Conservation (phyloP, 2,113 vertebrate genomes). For the Callospermophilus lateralis region DNA sequence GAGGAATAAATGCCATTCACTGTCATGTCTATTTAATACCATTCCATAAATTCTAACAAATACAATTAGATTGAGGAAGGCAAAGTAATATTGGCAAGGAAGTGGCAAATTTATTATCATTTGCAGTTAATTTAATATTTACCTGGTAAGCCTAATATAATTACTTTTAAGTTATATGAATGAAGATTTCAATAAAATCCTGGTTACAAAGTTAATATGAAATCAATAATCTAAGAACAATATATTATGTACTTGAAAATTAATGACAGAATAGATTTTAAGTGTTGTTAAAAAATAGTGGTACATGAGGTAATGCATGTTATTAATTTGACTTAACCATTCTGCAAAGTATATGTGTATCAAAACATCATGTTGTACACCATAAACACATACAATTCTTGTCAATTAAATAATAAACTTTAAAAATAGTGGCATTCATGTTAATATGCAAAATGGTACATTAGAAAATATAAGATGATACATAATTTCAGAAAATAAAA, state of each 20-base stretch:
- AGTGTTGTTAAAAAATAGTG: neutral
- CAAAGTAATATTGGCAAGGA: neutral
- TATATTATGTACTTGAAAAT: neutral
- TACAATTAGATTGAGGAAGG: neutral
- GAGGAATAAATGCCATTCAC: neutral
- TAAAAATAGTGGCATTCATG: neutral
- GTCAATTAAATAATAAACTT: neutral
- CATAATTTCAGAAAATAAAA: slow-evolving; percentile 3
- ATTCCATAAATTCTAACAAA: neutral
- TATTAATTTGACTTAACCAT: neutral
- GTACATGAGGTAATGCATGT: too few relatives aligned
- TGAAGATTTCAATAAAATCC: too few relatives aligned
- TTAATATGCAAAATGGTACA: neutral
- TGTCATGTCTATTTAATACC: neutral
- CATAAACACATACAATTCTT: too few relatives aligned
- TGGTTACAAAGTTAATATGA: too few relatives aligned
- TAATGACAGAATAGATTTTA: neutral
- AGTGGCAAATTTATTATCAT: neutral
- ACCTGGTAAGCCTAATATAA: neutral
- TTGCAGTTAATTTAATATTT: neutral
- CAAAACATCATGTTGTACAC: too few relatives aligned
- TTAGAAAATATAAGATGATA: neutral
- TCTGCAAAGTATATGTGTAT: neutral
- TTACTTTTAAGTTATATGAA: neutral
- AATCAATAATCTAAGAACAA: neutral